Evolutionary conservation across 2,888 invertebrate genomes (phyloP).

Genomic region (Lutraria lutraria): DNA sequence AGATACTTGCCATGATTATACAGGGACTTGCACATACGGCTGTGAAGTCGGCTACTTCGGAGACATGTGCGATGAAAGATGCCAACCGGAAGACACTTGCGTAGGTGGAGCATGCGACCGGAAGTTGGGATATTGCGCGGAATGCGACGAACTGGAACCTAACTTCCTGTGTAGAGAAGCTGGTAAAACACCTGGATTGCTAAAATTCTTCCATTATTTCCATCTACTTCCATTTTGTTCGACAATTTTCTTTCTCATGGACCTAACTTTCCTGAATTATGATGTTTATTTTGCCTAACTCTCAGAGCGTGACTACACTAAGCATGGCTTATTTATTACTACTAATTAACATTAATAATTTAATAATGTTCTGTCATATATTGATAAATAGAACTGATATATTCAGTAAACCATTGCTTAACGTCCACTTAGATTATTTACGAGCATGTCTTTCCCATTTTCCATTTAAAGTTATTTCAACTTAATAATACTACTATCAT

Average conservation of each 20-base stretch:
- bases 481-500: no score
- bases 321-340: no score
- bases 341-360: no score
- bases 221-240: not conserved
- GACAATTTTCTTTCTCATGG: not conserved
- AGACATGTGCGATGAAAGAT: slow-evolving; percentile 41
- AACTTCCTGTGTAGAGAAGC: slow-evolving; percentile 55
- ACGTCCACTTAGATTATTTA: no score
- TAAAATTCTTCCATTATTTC: not conserved
- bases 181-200: slow-evolving; percentile 39
- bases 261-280: not conserved
- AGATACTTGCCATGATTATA: slow-evolving; percentile 43
- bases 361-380: no score
- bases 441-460: no score
- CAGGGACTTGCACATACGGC: slow-evolving; percentile 54
- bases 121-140: slow-evolving; percentile 49
- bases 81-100: slow-evolving; percentile 48
- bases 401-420: no score
- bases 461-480: no score
- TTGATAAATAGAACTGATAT: no score
- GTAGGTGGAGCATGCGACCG: slow-evolving; percentile 54
- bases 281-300: no score
- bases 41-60: slow-evolving; percentile 57
- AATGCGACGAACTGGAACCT: slow-evolving; percentile 37
- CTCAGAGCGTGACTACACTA: no score